phyloP scores from a whole-genome alignment of 1,140 invertebrate species.

The Diorhabda elongata region DNA sequence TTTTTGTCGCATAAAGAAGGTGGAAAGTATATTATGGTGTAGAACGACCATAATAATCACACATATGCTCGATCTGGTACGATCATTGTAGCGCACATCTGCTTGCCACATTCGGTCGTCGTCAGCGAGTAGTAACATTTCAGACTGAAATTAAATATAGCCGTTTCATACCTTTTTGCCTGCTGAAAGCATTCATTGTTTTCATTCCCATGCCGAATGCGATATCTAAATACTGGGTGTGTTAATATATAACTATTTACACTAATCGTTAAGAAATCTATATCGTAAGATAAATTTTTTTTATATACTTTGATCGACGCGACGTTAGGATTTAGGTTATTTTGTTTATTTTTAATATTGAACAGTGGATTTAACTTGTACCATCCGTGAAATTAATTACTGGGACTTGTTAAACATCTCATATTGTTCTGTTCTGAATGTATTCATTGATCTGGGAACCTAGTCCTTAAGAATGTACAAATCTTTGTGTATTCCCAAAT shows the following conservation, averaged over 20 bases:
- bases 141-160: background rate
- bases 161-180: constrained; percentile 47
- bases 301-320: too few relatives aligned
- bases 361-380: too few relatives aligned
- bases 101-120: constrained; percentile 15
- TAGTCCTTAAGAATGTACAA: too few relatives aligned
- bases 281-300: too few relatives aligned
- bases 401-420: too few relatives aligned
- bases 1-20: background rate
- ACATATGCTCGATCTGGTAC: constrained; percentile 8
- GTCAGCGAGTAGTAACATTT: background rate
- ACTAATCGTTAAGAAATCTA: too few relatives aligned
- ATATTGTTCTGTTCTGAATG: too few relatives aligned
- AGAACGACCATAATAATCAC: background rate
- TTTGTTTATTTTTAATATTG: too few relatives aligned
- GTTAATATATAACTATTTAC: background rate
- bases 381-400: too few relatives aligned
- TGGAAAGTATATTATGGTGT: background rate
- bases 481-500: too few relatives aligned
- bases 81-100: constrained; percentile 7
- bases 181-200: constrained; percentile 51
- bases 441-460: too few relatives aligned
- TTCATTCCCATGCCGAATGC: constrained; percentile 51
- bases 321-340: too few relatives aligned
- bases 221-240: constrained; percentile 36